phyloP scores from a whole-genome alignment of 2,113 vertebrate genomes.

The Casuarius casuarius region DNA sequence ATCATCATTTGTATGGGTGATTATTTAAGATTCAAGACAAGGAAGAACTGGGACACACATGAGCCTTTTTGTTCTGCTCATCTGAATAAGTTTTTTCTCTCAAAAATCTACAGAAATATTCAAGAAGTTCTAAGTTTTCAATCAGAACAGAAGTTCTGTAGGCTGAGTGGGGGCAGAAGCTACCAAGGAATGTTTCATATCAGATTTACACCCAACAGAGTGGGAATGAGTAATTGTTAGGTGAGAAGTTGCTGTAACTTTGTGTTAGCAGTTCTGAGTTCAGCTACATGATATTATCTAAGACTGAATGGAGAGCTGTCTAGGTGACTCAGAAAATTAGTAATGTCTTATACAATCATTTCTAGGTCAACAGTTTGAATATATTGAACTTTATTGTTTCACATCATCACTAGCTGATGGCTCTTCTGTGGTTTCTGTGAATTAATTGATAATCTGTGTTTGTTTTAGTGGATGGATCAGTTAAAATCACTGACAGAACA shows the following conservation, averaged over 20 bases:
- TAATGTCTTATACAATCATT: constrained; percentile 50
- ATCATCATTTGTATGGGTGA: not conserved
- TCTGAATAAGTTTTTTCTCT: constrained; percentile 44
- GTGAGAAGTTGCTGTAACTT: constrained; percentile 56
- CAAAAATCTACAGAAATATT: constrained; percentile 36
- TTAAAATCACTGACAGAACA: not conserved
- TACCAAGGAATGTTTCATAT: constrained; percentile 47
- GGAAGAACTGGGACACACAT: not conserved
- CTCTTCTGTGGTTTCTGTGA: not conserved
- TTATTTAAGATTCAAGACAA: constrained; percentile 36
- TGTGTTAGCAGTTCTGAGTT: constrained; percentile 54
- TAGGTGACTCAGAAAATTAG: constrained; percentile 57
- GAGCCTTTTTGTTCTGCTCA: constrained; percentile 41
- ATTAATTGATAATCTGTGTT: constrained; percentile 9
- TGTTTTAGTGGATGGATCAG: not conserved
- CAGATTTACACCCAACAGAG: constrained; percentile 55
- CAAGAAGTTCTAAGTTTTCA: constrained; percentile 25
- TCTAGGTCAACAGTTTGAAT: constrained; percentile 12
- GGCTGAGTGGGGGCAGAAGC: constrained; percentile 68
- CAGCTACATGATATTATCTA: constrained; percentile 43
- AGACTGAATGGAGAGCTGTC: constrained; percentile 4
- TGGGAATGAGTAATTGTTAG: constrained; percentile 66
- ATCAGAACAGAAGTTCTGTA: constrained; percentile 71
- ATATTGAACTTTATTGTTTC: constrained; percentile 2
- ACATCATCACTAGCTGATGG: not conserved